Conservation (phyloP, 2,888 invertebrate species). For the Troilus luridus region DNA sequence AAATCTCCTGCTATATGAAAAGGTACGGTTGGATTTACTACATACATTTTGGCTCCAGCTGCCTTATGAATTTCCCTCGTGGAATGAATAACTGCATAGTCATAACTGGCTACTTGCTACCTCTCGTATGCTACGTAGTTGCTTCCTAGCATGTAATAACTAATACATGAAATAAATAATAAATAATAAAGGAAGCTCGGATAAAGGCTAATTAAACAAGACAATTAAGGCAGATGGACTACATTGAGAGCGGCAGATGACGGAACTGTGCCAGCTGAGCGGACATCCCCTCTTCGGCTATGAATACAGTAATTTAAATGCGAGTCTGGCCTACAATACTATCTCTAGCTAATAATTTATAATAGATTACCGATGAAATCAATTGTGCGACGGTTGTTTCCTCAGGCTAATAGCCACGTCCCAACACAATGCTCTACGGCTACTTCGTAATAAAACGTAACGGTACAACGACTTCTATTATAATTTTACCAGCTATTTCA, state of each 20-base stretch:
- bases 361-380: constrained; percentile 22
- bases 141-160: background rate
- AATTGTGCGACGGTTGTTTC: background rate
- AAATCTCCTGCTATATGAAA: too few relatives aligned
- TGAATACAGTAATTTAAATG: constrained; percentile 37
- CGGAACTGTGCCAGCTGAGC: constrained; percentile 5
- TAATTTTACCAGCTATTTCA: background rate
- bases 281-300: background rate
- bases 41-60: too few relatives aligned
- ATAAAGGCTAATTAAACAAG: constrained; percentile 11
- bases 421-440: background rate
- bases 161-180: background rate
- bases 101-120: too few relatives aligned
- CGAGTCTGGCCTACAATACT: background rate
- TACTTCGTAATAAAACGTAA: background rate
- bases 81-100: too few relatives aligned
- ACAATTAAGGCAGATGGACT: background rate
- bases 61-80: too few relatives aligned
- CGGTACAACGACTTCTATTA: background rate
- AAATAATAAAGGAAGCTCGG: background rate
- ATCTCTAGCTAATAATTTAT: background rate
- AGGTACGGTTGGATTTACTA: too few relatives aligned
- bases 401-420: background rate
- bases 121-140: too few relatives aligned
- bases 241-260: background rate